phyloP scores from a whole-genome alignment of 1,140 invertebrate genomes.

The Drosophila nikananu region DNA sequence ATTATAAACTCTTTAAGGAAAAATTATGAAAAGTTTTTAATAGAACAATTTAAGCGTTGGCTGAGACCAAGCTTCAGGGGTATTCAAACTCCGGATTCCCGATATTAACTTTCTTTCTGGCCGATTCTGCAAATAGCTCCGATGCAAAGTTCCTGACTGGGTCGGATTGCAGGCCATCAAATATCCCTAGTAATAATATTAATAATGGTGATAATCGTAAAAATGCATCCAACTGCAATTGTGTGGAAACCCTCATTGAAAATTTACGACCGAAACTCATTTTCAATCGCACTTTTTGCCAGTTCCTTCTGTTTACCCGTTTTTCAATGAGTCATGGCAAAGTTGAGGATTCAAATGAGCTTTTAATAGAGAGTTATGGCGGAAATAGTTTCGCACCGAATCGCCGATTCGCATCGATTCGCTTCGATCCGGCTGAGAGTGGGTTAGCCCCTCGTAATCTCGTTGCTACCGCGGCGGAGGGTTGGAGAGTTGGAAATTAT shows the following conservation, averaged over 20 bases:
- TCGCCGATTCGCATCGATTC: constrained; percentile 13
- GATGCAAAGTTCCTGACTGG: not conserved
- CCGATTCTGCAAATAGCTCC: not conserved
- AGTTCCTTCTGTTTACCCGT: constrained; percentile 19
- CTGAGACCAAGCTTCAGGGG: not conserved
- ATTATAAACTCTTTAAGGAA: not conserved
- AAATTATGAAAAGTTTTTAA: not conserved
- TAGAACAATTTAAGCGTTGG: not conserved
- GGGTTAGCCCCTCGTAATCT: constrained; percentile 38
- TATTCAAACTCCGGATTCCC: not conserved
- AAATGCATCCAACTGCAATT: constrained; percentile 53
- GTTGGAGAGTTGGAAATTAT: constrained; percentile 79
- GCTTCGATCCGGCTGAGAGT: constrained; percentile 19
- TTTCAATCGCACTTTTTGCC: constrained; percentile 34
- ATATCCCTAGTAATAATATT: constrained; percentile 39
- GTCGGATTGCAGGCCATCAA: constrained; percentile 18
- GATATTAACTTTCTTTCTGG: not conserved
- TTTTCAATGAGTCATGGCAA: constrained; percentile 48
- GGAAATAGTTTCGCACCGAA: constrained; percentile 17
- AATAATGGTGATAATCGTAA: constrained; percentile 47
- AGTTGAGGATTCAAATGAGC: constrained; percentile 43
- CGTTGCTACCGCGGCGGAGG: constrained; percentile 25
- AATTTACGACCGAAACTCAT: constrained; percentile 53
- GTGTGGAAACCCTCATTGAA: constrained; percentile 58
- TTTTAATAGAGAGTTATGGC: constrained; percentile 52